Base-by-base conservation (phyloP, 2,888 invertebrate genomes). In the Drosophila aldrichi region DNA sequence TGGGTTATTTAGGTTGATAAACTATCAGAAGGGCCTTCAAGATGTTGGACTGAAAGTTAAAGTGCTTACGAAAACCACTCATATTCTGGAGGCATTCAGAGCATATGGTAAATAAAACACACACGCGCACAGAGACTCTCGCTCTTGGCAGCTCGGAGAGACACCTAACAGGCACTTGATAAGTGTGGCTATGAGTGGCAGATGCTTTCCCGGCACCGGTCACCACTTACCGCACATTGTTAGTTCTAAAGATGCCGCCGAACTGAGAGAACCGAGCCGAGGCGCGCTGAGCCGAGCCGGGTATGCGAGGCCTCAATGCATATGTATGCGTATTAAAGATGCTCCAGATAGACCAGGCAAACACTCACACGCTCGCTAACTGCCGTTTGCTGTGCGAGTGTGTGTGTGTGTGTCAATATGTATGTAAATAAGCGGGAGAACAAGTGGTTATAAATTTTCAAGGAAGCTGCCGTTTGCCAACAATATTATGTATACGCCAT, bases 391-490 rank as follows among this genome's bases (percentile, higher is more conserved):
- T 77, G 55, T 81, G 73, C 77, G 29, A 8, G 29, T 29, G 29
- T 29, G 29, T 29, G 29, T 7, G 29, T 29, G 29, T 29, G 7
- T 7, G 29, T 86, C 87, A 83, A 88, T 87, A 81, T 89, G 85
- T 86, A 86, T 89, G 86, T 89, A 89, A 86, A 86, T 86, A 89
- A 77, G 82, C 82, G 88, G 73, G 71, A 89, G 79, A 87, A 86
- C 89, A 86, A 86, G 86, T 86, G 89, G 86, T 88, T 85, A 84
- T 88, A 84, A 85, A 88, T 88, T 84, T 88, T 80, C 81, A 85
- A 85, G 74, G 81, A 81, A 79, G 79, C 82, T 65, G 65, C 76
- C 62, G 61, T 40, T 63, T 41, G 49, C 38, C 56, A 49, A 60
- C 70, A 56, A 64, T 77, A 79, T 87, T 84, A 77, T 68, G 84